Base-by-base conservation (phyloP, 1,140 invertebrate genomes). In the Psix sp. region DNA sequence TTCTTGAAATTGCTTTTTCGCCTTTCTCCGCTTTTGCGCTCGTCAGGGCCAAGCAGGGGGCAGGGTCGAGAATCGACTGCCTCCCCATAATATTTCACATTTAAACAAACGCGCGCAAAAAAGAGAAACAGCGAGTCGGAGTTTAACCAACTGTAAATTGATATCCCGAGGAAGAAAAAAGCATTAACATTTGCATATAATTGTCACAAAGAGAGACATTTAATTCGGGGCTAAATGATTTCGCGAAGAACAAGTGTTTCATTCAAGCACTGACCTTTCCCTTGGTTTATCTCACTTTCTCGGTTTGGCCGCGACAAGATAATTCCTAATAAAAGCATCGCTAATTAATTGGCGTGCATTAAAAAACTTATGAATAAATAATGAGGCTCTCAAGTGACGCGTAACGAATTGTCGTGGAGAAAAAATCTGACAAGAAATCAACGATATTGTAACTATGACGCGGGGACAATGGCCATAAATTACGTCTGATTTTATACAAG, bases 1-100 rank as follows among this genome's bases (percentile, higher is more conserved):
- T 86, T 86, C 84, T 85, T 80, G 82, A 81, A 86, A 86, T 87
- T 86, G 83, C 67, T 72, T 87, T 84, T 84, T 85, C 80, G 77
- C 80, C 79, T 79, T 79, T 81, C 71, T 59, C 39, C 17, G 66
- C 54, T 71, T 56, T 63, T 75, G 33, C 59, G 39, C 74, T 74
- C 72, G 68, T 60, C 26, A 10, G 0, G 9, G 29, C 21, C 21
- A 24, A 24, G 21, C 16, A 0, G 5, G 29, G 6, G 16, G 13
- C 13, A 49, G n/a, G 38, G 1, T 15, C 11, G 18, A 15, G 26
- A 10, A n/a, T 24, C 21, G n/a, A n/a, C 7, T 24, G 3, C 7
- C 21, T 7, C 7, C 21, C 7, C 7, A 24, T 24, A 24, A 24
- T 24, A 24, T 24, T 24, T 24, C 3, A 24, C 21, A 24, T 4